A percentile compares a stretch with the other conserved stretches of the same genome.
Conservation (phyloP, 1,140 invertebrate species). For the Drosophila tani region DNA sequence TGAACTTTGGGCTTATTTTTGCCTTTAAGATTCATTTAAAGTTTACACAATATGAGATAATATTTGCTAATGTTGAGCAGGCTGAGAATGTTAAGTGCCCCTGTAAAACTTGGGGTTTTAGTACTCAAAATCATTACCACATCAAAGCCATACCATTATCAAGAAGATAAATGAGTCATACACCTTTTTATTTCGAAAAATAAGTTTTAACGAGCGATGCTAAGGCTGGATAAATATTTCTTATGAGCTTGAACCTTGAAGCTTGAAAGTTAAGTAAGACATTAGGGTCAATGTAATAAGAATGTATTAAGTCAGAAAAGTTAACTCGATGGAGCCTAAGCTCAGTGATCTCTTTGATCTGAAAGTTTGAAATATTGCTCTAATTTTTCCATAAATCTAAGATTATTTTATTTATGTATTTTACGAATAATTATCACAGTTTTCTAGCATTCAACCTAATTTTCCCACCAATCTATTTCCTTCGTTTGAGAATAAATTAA, state of each 20-base stretch:
- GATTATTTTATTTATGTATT: neutral
- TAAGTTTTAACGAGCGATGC: neutral
- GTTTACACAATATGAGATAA: neutral
- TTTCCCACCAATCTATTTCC: conserved; percentile 26
- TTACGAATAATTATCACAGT: neutral
- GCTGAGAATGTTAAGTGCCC: conserved; percentile 4
- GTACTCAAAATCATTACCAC: neutral
- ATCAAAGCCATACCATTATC: no score
- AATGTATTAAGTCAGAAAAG: neutral
- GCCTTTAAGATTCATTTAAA: neutral
- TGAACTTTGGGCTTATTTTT: conserved; percentile 20
- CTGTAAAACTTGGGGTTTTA: neutral
- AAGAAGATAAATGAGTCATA: neutral
- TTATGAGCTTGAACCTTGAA: conserved; percentile 7
- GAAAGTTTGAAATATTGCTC: no score
- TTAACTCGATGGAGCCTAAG: neutral
- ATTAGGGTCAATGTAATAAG: no score
- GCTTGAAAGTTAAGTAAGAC: neutral
- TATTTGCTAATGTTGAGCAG: neutral
- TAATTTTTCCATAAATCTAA: no score
- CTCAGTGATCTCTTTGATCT: no score
- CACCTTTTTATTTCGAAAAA: neutral
- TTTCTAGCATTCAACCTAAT: neutral
- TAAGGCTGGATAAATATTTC: neutral
- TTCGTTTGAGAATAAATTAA: conserved; percentile 20